Percentiles rank a stretch among this genome's conserved stretches.
These are phyloP conservation scores for Pangasius djambal DNA, from an alignment of 2,797 vertebrate genomes.

Conservation along the genomic window DNA sequence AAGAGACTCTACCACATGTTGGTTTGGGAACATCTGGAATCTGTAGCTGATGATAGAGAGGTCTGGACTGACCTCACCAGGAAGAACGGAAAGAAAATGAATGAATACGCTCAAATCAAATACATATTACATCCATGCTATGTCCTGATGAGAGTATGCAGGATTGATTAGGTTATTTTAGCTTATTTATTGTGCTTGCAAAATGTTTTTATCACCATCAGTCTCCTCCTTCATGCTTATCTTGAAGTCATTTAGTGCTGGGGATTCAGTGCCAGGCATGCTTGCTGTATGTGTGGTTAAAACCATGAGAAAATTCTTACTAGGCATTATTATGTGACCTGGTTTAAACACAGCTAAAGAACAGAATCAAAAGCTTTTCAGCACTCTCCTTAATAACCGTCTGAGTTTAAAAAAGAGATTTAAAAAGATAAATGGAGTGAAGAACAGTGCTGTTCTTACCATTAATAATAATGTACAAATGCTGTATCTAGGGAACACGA, in stretches of 20 bases:
- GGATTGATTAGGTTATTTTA: slow-evolving; percentile 25
- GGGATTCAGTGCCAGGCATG: background rate
- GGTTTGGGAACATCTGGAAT: background rate
- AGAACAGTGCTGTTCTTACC: background rate
- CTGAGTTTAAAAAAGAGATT: slow-evolving; percentile 32
- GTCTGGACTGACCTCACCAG: background rate
- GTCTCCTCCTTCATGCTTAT: slow-evolving; percentile 34
- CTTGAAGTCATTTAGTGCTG: slow-evolving; percentile 38
- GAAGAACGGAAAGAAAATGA: background rate
- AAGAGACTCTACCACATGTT: background rate
- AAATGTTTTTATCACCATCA: slow-evolving; percentile 36
- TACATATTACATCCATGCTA: slow-evolving; percentile 22
- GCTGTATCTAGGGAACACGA: background rate
- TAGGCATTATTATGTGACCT: background rate
- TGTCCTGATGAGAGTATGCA: slow-evolving; percentile 34
- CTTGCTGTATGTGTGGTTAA: background rate
- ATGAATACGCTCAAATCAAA: slow-evolving; percentile 38
- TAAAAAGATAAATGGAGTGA: slow-evolving; percentile 36
- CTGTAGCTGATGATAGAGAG: background rate
- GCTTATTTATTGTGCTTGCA: slow-evolving; percentile 26
- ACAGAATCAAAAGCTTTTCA: slow-evolving; percentile 48
- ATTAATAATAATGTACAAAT: background rate
- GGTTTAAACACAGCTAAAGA: slow-evolving; percentile 25
- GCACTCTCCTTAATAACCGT: slow-evolving; percentile 33
- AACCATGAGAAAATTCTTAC: background rate